Percentiles rank a stretch among this genome's conserved stretches.
Evolutionary conservation across 2,797 vertebrate species (phyloP).

Genomic region (Hyperoplus immaculatus): DNA sequence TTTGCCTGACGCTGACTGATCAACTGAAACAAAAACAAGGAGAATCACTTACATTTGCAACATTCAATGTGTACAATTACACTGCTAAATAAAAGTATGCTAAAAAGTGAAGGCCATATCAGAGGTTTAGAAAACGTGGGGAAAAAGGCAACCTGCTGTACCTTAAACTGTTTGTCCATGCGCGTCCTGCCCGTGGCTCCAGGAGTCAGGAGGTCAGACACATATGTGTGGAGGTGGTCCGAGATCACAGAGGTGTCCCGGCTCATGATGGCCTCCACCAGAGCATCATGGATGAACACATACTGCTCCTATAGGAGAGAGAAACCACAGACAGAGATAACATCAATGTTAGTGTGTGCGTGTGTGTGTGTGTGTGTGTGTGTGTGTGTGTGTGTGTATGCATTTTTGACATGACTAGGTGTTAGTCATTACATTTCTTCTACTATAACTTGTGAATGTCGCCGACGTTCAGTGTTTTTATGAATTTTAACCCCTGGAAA

Average conservation of each 20-base stretch:
- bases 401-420: too few species aligned
- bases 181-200: conserved; percentile 91
- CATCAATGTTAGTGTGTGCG: neutral
- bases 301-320: conserved; percentile 91
- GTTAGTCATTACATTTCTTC: too few species aligned
- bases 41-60: neutral
- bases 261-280: conserved; percentile 94
- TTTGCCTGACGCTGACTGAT: conserved; percentile 93
- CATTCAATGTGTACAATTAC: neutral
- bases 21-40: conserved; percentile 80
- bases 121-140: neutral
- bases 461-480: too few species aligned
- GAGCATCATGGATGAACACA: conserved; percentile 94
- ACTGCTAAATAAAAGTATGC: neutral
- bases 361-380: too few species aligned
- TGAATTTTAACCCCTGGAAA: too few species aligned
- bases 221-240: conserved; percentile 92
- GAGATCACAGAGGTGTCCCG: conserved; percentile 93
- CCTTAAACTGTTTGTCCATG: conserved; percentile 97
- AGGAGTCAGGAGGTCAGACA: conserved; percentile 93
- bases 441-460: too few species aligned
- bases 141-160: conserved; percentile 52
- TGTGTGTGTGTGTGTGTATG: too few species aligned
- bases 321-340: neutral
- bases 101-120: neutral